phyloP scores from a whole-genome alignment of 1,140 invertebrate genomes.

The Matsumurasca onukii region DNA sequence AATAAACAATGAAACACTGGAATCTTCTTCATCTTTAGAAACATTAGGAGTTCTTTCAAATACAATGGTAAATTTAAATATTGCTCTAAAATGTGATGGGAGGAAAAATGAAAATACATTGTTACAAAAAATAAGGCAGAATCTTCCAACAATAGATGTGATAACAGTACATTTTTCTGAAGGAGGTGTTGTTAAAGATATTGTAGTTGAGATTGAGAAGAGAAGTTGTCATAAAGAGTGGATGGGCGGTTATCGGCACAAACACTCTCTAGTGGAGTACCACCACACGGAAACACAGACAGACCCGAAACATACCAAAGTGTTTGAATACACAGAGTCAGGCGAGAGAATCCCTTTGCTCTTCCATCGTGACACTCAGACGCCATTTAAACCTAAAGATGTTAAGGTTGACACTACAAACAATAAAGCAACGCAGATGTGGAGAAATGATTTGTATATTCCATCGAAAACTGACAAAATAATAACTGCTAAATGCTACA shows the following conservation, averaged over 20 bases:
- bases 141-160: constrained; percentile 37
- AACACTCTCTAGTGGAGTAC: constrained; percentile 24
- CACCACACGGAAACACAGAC: constrained; percentile 37
- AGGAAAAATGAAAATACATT: too few relatives aligned
- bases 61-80: too few relatives aligned
- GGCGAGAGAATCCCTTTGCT: neutral
- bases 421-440: constrained; percentile 26
- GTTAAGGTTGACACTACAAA: constrained; percentile 13
- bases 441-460: neutral
- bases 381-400: constrained; percentile 20
- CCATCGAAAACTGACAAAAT: constrained; percentile 25
- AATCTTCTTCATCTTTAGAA: too few relatives aligned
- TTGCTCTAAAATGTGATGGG: too few relatives aligned
- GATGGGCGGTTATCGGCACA: constrained; percentile 37
- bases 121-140: neutral
- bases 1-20: too few relatives aligned
- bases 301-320: neutral
- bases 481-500: constrained; percentile 20
- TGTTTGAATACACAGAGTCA: neutral
- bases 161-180: constrained; percentile 34
- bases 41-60: too few relatives aligned
- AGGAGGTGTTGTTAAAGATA: constrained; percentile 8
- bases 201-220: constrained; percentile 39
- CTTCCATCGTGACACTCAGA: constrained; percentile 27
- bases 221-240: constrained; percentile 33